Evolutionary conservation across 2,888 invertebrate genomes (phyloP), one percentile per base, ranked within the genome.

Genomic region (Rhagium mordax): DNA sequence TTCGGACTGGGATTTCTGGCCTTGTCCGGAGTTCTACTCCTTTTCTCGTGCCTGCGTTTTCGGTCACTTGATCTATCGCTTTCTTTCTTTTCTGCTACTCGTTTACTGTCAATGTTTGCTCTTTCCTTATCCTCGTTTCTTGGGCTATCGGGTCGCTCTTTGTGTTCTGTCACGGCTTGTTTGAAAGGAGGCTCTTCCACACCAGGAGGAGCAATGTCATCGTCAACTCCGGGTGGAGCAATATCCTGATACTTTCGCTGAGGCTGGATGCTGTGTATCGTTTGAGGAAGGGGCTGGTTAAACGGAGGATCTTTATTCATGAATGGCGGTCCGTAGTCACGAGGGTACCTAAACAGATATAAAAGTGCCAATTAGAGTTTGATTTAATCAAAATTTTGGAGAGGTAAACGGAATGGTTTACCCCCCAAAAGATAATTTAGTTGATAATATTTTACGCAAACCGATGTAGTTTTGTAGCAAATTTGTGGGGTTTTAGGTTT

Each of bases 171-270:
- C 10, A 72, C 70, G 47, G 74, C 82, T 91, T 90, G 21, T 92
- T 92, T 48, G 91, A 92, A 18, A 91, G 91, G 90, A 5, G 92
- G 91, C 82, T 92, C 91, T 72, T 90, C 90, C 0, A 92, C 91
- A 13, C 91, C 92, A 7, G 92, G 92, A 15, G 91, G 91, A 71
- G 90, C 89, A 53, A 91, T 90, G 79, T 91, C 91, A 81, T 91
- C 91, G 66, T 89, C 85, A 59, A 84, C 81, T 27, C 85, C 80
- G 10, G 83, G 81, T 2, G 85, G 82, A 49, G 78, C 75, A 51
- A 82, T 77, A 55, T 82, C 80, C 41, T 78, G 79, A 79, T 68
- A 82, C 71, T 72, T 81, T 66, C 79, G 69, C 21, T 79, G 76
- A 0, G 82, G 76, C 59, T 82, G 81, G 16, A 83, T 76, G 48